Conservation (phyloP, 2,888 invertebrate genomes). For the Teleogryllus oceanicus region DNA sequence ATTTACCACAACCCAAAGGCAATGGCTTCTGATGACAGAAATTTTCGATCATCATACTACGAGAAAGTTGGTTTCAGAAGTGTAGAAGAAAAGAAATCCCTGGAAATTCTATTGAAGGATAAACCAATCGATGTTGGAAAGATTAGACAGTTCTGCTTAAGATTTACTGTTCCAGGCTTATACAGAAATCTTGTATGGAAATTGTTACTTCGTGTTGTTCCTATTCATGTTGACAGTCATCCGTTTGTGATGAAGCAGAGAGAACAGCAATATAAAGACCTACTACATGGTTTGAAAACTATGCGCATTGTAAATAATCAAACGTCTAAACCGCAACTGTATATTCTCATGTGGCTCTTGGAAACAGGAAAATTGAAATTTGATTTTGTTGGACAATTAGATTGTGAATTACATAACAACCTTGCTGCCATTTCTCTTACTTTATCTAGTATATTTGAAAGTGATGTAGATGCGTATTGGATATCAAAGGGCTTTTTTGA, state of each 20-base stretch:
- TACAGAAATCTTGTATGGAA: constrained; percentile 84
- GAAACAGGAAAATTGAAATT: constrained; percentile 65
- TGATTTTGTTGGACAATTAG: constrained; percentile 52
- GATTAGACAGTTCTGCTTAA: constrained; percentile 77
- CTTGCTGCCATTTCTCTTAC: constrained; percentile 62
- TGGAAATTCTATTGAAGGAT: constrained; percentile 84
- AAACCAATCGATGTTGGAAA: constrained; percentile 74
- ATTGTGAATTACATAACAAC: constrained; percentile 51
- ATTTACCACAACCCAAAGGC: background rate
- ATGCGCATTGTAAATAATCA: constrained; percentile 63
- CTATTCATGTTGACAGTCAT: constrained; percentile 72
- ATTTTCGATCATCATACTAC: constrained; percentile 51
- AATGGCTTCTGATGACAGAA: constrained; percentile 42
- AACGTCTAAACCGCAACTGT: constrained; percentile 63
- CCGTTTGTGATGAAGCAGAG: constrained; percentile 72
- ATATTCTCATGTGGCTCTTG: constrained; percentile 76
- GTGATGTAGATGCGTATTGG: constrained; percentile 80
- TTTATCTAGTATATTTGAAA: constrained; percentile 66
- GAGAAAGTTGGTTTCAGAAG: constrained; percentile 77
- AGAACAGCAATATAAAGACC: constrained; percentile 66
- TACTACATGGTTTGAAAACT: constrained; percentile 65
- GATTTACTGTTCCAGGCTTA: constrained; percentile 77
- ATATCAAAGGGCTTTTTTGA: constrained; percentile 71
- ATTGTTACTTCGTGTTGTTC: constrained; percentile 77
- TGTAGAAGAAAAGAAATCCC: constrained; percentile 85